Base-by-base conservation (phyloP, 2,888 invertebrate species). In the Habroteleia sp. region DNA sequence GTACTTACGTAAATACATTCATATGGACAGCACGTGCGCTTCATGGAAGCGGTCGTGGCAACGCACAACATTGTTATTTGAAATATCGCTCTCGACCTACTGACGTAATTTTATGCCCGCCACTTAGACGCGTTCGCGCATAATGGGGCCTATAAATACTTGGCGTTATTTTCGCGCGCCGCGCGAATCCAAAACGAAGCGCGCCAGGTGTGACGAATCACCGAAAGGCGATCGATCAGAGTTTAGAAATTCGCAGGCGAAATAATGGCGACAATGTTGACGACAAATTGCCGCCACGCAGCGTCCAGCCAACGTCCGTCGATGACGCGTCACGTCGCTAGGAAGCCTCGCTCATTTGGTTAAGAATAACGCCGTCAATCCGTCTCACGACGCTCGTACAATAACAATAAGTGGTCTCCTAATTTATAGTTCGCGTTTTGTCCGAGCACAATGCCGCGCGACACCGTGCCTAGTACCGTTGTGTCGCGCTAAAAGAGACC, bases 321-420 rank as follows among this genome's bases (percentile, higher is more conserved):
- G 66, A 72, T 68, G 71, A 72, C 74, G 58, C 77, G 76, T 71
- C 72, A 60, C 72, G 73, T 66, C 62, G 60, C 75, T 71, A 58
- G 63, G 50, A 60, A 56, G 52, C 52, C 41, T 54, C 74, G 74
- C 79, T 82, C 82, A 83, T 84, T 85, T 84, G 81, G 74, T 79
- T 83, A 81, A 84, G 80, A 85, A 83, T 82, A 81, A 81, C 80
- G 78, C 58, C 81, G 82, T 82, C 80, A 79, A 83, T 81, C 81
- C 76, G 80, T 80, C 77, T 74, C 78, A 62, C 52, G 62, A 66
- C 71, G 77, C 76, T 50, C 58, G 50, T 65, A 44, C 58, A 72
- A 68, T 75, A 77, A 80, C 81, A 80, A 81, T 81, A 80, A 79
- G 71, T 63, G 56, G 68, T 72, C 79, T 79, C 74, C 79, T 78